A percentile compares a stretch with the other conserved stretches of the same genome.
phyloP scores from a whole-genome alignment of 2,113 vertebrate genomes.

The Acrocephalus kingi region DNA sequence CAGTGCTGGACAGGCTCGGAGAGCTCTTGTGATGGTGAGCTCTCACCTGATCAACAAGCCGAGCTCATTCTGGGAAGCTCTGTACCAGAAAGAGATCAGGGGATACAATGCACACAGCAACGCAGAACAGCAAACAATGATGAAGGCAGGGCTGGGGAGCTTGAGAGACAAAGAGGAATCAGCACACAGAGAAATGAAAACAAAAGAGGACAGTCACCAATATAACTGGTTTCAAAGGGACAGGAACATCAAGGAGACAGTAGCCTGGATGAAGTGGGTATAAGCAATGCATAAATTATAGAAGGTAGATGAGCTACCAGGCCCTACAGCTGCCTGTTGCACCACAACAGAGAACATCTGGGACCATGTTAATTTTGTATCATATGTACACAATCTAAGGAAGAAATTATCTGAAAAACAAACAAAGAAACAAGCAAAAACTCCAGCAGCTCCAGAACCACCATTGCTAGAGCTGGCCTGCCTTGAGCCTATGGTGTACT shows the following conservation, averaged over 20 bases:
- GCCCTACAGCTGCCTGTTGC: background rate
- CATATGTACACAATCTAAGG: background rate
- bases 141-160: constrained; percentile 53
- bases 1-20: background rate
- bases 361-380: background rate
- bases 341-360: background rate
- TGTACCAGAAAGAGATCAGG: constrained; percentile 58
- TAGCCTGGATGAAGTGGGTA: background rate
- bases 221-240: constrained; percentile 38
- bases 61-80: constrained; percentile 49
- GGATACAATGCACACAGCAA: constrained; percentile 53
- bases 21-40: background rate
- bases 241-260: background rate
- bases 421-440: background rate
- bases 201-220: constrained; percentile 52
- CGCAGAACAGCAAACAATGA: constrained; percentile 55
- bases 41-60: constrained; percentile 43
- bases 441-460: background rate
- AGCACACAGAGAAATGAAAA: constrained; percentile 57
- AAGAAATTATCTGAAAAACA: background rate
- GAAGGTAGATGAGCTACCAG: background rate
- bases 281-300: background rate
- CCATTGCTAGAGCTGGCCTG: background rate
- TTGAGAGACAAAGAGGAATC: constrained; percentile 60
- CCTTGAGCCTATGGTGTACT: background rate